Percentiles rank a stretch among this genome's conserved stretches.
Evolutionary conservation across 1,140 invertebrate species (phyloP).

Genomic region (Aleiodes sp.): DNA sequence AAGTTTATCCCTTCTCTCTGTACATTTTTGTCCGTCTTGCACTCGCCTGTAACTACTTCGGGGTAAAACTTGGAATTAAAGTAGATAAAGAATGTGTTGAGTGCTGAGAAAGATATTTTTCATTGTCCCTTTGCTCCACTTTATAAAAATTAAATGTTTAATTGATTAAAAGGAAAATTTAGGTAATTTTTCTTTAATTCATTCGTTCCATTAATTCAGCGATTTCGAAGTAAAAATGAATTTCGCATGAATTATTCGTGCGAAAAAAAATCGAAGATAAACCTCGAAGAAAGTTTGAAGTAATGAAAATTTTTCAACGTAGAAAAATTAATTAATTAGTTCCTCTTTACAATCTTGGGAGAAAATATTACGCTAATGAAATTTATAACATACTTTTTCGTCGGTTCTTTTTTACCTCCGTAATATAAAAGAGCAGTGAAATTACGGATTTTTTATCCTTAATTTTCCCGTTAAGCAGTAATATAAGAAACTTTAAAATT

Average conservation of each 20-base stretch:
- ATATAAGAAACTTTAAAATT: conserved; percentile 46
- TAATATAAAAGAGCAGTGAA: no score
- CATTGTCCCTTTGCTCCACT: conserved; percentile 3
- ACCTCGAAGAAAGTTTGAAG: no score
- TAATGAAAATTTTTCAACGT: no score
- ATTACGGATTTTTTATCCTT: background rate
- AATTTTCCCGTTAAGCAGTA: background rate
- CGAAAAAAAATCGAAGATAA: no score
- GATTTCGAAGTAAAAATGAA: no score
- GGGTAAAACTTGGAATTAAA: conserved; percentile 3
- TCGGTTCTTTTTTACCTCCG: background rate
- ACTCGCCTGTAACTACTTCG: background rate
- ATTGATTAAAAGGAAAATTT: background rate
- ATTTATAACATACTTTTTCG: no score
- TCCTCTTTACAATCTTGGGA: no score
- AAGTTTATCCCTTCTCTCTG: background rate
- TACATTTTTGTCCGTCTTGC: background rate
- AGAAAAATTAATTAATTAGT: no score
- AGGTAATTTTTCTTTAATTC: background rate
- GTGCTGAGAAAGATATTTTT: background rate
- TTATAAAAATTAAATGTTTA: background rate
- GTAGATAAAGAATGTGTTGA: background rate
- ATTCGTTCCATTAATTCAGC: no score
- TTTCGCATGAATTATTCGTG: no score
- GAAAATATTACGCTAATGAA: no score